Conservation (phyloP, 2,113 vertebrate genomes). For the Malaclemys terrapin region DNA sequence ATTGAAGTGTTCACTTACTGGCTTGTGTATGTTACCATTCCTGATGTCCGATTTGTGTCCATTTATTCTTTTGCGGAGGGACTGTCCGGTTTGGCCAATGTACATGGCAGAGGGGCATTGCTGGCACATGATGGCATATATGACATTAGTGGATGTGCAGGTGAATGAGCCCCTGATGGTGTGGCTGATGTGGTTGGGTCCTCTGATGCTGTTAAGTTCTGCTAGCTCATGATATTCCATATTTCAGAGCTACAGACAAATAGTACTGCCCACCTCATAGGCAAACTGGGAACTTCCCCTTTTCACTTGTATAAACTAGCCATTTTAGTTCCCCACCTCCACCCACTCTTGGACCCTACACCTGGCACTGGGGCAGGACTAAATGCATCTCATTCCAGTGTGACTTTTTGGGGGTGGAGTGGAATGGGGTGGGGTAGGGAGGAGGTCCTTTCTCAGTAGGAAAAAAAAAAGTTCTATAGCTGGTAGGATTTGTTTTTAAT, state of each 20-base stretch:
- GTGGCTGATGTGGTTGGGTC: too few relatives aligned
- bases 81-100: too few relatives aligned
- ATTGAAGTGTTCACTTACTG: too few relatives aligned
- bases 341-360: neutral
- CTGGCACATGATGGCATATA: too few relatives aligned
- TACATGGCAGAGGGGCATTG: too few relatives aligned
- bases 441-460: neutral
- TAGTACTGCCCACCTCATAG: neutral
- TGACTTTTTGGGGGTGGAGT: neutral
- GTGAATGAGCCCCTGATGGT: too few relatives aligned
- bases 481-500: neutral
- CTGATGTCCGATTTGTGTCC: too few relatives aligned
- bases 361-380: neutral
- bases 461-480: neutral
- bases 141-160: too few relatives aligned
- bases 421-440: neutral
- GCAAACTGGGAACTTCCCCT: neutral
- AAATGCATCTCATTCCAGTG: neutral
- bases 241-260: neutral
- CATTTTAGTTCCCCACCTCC: neutral
- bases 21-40: too few relatives aligned
- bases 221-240: neutral
- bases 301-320: neutral
- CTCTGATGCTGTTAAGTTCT: too few relatives aligned
- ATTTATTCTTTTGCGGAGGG: too few relatives aligned